These are phyloP conservation scores for Oxyruncus cristatus DNA, from an alignment of 2,113 vertebrate genomes.

Conservation along the genomic window DNA sequence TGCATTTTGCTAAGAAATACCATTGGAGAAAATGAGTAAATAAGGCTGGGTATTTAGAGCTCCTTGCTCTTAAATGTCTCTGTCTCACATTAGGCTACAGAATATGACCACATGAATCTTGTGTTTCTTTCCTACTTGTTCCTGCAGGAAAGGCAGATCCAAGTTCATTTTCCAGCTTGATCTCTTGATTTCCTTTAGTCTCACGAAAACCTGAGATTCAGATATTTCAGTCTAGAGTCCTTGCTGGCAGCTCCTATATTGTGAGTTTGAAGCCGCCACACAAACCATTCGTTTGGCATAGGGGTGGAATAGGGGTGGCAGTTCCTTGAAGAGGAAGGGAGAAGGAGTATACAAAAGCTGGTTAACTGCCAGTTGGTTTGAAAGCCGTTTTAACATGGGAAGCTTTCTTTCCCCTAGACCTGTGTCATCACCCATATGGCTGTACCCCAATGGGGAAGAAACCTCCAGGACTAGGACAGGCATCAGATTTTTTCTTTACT, in stretches of 20 bases:
- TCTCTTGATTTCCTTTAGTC: background rate
- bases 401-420: background rate
- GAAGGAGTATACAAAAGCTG: background rate
- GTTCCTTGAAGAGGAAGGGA: background rate
- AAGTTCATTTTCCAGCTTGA: background rate
- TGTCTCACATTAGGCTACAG: background rate
- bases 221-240: background rate
- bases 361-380: background rate
- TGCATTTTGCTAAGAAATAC: background rate
- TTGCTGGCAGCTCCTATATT: background rate
- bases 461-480: background rate
- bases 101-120: background rate
- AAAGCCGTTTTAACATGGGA: background rate
- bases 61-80: background rate
- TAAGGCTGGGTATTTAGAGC: background rate
- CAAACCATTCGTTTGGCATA: background rate
- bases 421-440: background rate
- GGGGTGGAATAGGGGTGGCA: background rate
- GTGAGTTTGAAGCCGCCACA: background rate
- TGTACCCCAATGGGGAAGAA: background rate
- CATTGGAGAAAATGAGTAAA: background rate
- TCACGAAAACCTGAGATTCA: background rate
- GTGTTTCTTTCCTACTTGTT: background rate
- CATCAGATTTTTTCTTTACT: background rate
- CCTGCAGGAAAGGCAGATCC: background rate